A percentile compares a stretch with the other conserved stretches of the same genome.
phyloP scores from a whole-genome alignment of 2,797 vertebrate genomes.

The Percopsis omiscomaycus region DNA sequence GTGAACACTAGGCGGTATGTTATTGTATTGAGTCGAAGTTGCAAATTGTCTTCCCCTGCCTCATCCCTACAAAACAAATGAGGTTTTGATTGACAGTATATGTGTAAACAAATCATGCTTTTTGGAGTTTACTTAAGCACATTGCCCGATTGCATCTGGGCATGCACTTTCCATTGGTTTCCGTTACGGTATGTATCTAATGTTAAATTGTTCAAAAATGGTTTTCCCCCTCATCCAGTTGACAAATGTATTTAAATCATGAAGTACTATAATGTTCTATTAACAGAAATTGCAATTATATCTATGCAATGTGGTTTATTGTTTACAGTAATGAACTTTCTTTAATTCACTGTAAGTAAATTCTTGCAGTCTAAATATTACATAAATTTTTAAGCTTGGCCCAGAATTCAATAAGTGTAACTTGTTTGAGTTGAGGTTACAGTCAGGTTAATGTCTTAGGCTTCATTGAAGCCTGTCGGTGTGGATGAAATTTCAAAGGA shows the following conservation, averaged over 20 bases:
- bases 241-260: constrained; percentile 1
- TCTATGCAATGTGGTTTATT: constrained; percentile 44
- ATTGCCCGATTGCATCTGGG: neutral
- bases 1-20: no score
- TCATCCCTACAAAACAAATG: constrained; percentile 4
- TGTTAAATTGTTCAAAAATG: neutral
- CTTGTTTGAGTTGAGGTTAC: constrained; percentile 1
- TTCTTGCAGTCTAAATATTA: neutral
- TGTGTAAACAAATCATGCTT: neutral
- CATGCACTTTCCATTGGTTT: constrained; percentile 1
- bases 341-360: neutral
- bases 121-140: neutral
- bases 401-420: neutral
- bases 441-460: neutral
- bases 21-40: constrained; percentile 1
- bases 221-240: neutral
- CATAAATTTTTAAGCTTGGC: neutral
- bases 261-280: constrained; percentile 15
- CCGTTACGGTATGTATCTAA: neutral
- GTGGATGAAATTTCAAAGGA: constrained; percentile 4
- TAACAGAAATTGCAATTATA: constrained; percentile 18
- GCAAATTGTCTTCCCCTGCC: neutral
- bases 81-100: constrained; percentile 4
- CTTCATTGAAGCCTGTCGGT: neutral
- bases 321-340: neutral